These are phyloP conservation scores for Chymomyza costata DNA, from an alignment of 1,140 invertebrate genomes.

Conservation along the genomic window DNA sequence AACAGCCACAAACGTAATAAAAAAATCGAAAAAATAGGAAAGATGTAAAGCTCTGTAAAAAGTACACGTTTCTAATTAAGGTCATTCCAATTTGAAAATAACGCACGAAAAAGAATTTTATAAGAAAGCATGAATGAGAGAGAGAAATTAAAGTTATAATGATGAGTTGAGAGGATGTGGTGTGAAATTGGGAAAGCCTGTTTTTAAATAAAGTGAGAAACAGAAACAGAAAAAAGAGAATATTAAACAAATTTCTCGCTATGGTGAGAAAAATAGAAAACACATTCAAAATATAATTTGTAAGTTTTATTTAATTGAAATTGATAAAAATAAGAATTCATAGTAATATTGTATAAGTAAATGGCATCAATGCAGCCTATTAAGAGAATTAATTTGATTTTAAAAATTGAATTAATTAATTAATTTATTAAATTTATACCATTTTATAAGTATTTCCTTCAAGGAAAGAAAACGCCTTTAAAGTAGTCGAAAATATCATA, in stretches of 20 bases:
- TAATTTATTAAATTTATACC: constrained; percentile 29
- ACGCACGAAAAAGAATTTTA: constrained; percentile 39
- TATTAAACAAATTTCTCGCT: constrained; percentile 26
- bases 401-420: constrained; percentile 24
- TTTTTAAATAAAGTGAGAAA: constrained; percentile 6
- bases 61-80: constrained; percentile 73
- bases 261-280: constrained; percentile 37
- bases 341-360: too few species aligned
- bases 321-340: constrained; percentile 44
- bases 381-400: constrained; percentile 17
- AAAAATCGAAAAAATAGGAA: constrained; percentile 15
- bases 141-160: constrained; percentile 4
- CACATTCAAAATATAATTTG: constrained; percentile 70
- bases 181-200: not conserved
- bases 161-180: not conserved
- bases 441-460: constrained; percentile 69
- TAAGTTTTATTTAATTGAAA: constrained; percentile 72
- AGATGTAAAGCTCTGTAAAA: constrained; percentile 57
- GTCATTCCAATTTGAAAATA: constrained; percentile 73
- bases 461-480: constrained; percentile 73
- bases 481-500: constrained; percentile 46
- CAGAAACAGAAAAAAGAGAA: constrained; percentile 18
- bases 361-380: too few species aligned
- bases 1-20: constrained; percentile 38
- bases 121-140: constrained; percentile 19